Percentiles rank a stretch among this genome's conserved stretches.
Evolutionary conservation across 2,888 invertebrate species (phyloP).

Genomic region (Pseudeuparius sepicola): DNA sequence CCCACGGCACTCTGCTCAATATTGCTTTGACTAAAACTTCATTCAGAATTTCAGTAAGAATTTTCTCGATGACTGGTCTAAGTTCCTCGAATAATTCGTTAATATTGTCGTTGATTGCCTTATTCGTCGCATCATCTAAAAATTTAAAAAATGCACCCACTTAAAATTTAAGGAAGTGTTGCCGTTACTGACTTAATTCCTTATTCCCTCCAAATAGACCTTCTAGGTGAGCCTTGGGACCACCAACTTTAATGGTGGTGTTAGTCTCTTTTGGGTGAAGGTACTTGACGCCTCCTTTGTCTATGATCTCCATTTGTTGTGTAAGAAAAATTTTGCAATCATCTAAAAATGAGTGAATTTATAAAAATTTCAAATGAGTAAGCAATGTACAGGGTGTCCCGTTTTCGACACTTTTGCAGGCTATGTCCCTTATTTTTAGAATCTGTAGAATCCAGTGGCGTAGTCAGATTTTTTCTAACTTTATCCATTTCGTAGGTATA

Average conservation of each 20-base stretch:
- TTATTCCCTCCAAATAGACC: conserved; percentile 29
- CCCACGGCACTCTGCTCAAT: conserved; percentile 26
- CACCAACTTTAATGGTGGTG: conserved; percentile 24
- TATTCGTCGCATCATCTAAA: conserved; percentile 31
- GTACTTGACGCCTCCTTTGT: conserved; percentile 24
- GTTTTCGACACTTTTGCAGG: too few relatives aligned
- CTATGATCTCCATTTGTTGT: conserved; percentile 24
- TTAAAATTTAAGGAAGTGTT: not conserved
- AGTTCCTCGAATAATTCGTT: conserved; percentile 34
- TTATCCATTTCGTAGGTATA: too few relatives aligned
- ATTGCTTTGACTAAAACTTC: conserved; percentile 26
- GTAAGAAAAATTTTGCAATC: conserved; percentile 23
- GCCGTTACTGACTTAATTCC: conserved; percentile 25
- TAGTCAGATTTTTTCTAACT: too few relatives aligned
- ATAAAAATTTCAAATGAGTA: too few relatives aligned
- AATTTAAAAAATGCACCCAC: conserved; percentile 13
- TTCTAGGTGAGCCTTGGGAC: conserved; percentile 26
- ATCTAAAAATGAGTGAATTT: conserved; percentile 20
- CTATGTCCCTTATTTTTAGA: too few relatives aligned
- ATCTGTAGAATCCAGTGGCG: too few relatives aligned
- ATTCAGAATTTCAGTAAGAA: conserved; percentile 26
- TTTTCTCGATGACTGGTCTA: conserved; percentile 32
- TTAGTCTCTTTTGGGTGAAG: conserved; percentile 25
- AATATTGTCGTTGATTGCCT: conserved; percentile 35
- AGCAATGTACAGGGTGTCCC: too few relatives aligned